Evolutionary conservation across 2,797 vertebrate species (phyloP).

Genomic region (Pangasius macronema): DNA sequence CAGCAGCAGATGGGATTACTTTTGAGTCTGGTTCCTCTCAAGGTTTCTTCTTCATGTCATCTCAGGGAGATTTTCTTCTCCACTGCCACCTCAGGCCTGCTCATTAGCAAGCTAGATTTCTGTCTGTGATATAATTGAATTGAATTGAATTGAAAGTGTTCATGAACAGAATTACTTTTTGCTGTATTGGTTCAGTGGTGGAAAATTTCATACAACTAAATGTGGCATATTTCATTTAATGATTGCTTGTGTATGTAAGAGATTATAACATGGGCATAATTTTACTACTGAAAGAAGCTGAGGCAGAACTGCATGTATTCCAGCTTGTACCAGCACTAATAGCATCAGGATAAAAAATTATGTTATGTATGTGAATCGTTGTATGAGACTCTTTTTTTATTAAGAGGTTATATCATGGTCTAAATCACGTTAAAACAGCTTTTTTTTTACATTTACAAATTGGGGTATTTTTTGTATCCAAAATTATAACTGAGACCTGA

Average conservation of each 20-base stretch:
- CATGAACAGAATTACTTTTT: background rate
- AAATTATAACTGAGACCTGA: background rate
- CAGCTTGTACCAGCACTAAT: background rate
- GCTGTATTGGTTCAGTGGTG: background rate
- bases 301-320: background rate
- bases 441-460: background rate
- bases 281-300: background rate
- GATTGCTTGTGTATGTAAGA: background rate
- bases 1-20: background rate
- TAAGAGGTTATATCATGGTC: conserved; percentile 7
- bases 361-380: too few species aligned
- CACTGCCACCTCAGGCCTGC: background rate
- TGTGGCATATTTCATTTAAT: background rate
- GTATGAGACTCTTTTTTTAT: background rate
- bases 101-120: background rate
- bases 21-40: background rate
- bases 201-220: background rate
- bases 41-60: background rate
- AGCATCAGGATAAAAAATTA: background rate
- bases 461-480: background rate
- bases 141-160: background rate
- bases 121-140: background rate
- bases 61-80: background rate
- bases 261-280: conserved; percentile 10
- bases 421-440: background rate